Conservation (phyloP, 2,113 vertebrate genomes). For the Amphiprion ocellaris region DNA sequence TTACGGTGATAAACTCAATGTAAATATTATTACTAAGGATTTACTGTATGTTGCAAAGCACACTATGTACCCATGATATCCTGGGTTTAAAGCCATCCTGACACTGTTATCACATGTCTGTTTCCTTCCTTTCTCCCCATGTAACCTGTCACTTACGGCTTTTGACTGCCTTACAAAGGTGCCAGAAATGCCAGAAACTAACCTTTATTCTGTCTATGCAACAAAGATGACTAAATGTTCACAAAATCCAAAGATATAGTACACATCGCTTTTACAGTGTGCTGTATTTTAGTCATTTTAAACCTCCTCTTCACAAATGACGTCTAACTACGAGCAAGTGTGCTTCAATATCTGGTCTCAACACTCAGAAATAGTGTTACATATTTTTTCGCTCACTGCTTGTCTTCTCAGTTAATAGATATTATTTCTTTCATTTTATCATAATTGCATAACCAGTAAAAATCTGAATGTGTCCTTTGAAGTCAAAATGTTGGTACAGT, state of each 20-base stretch:
- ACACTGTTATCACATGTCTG: too few relatives aligned
- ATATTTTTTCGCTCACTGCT: slow-evolving; percentile 42
- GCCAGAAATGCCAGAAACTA: slow-evolving; percentile 12
- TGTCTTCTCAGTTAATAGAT: slow-evolving; percentile 29
- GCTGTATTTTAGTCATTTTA: slow-evolving; percentile 24
- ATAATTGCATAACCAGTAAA: slow-evolving; percentile 13
- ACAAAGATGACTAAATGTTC: slow-evolving; percentile 18
- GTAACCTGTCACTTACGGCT: slow-evolving; percentile 12
- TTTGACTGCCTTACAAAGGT: slow-evolving; percentile 5
- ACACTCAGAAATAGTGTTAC: slow-evolving; percentile 13
- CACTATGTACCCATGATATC: neutral
- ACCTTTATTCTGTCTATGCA: neutral
- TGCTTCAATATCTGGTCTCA: neutral
- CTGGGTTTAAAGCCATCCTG: slow-evolving; percentile 6
- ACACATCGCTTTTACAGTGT: neutral
- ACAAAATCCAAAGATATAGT: slow-evolving; percentile 12
- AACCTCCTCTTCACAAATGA: slow-evolving; percentile 14
- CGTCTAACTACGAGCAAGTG: slow-evolving; percentile 26
- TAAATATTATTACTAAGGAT: too few relatives aligned
- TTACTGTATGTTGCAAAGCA: too few relatives aligned
- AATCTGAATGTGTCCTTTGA: slow-evolving; percentile 41
- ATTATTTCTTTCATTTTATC: slow-evolving; percentile 14
- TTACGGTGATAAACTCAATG: too few relatives aligned
- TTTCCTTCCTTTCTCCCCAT: neutral
- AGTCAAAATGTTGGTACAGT: slow-evolving; percentile 57